Percentiles rank a stretch among this genome's conserved stretches.
phyloP scores from a whole-genome alignment of 1,140 invertebrate species.

The Drosophila rhopaloa region DNA sequence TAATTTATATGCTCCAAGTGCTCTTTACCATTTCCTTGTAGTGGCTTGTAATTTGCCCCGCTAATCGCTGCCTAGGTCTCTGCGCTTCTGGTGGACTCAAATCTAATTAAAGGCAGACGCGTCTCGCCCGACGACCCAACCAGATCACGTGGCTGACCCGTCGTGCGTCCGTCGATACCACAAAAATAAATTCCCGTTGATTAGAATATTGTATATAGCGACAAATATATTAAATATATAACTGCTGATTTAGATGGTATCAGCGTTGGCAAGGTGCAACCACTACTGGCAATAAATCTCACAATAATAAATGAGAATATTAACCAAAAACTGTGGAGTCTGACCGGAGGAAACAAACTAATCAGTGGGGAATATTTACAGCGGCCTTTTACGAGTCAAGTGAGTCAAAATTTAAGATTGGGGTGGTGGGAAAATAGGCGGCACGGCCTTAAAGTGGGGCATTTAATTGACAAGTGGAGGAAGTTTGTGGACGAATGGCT shows the following conservation, averaged over 20 bases:
- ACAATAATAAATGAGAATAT: conserved; percentile 28
- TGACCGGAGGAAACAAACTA: conserved; percentile 11
- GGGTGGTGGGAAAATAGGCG: not conserved
- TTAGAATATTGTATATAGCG: conserved; percentile 33
- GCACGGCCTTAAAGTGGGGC: conserved; percentile 21
- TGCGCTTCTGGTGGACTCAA: conserved; percentile 22
- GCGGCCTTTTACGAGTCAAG: conserved; percentile 14
- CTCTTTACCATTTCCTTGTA: conserved; percentile 11
- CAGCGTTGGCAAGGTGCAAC: conserved; percentile 23
- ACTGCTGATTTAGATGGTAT: conserved; percentile 36
- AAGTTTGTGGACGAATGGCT: conserved; percentile 33
- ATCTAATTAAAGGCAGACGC: conserved; percentile 53
- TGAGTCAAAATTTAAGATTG: conserved; percentile 25
- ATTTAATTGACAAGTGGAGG: conserved; percentile 36
- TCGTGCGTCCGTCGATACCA: conserved; percentile 1
- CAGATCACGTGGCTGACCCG: conserved; percentile 60
- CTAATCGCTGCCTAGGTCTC: conserved; percentile 31
- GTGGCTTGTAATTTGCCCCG: conserved; percentile 20
- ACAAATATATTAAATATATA: conserved; percentile 60
- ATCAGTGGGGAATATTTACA: conserved; percentile 41
- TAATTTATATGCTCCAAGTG: conserved; percentile 48
- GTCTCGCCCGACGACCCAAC: conserved; percentile 35
- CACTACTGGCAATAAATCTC: conserved; percentile 28
- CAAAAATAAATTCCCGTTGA: conserved; percentile 22
- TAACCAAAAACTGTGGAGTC: conserved; percentile 6